Conservation (phyloP, 2,888 invertebrate species). For the Dryomyza anilis region DNA sequence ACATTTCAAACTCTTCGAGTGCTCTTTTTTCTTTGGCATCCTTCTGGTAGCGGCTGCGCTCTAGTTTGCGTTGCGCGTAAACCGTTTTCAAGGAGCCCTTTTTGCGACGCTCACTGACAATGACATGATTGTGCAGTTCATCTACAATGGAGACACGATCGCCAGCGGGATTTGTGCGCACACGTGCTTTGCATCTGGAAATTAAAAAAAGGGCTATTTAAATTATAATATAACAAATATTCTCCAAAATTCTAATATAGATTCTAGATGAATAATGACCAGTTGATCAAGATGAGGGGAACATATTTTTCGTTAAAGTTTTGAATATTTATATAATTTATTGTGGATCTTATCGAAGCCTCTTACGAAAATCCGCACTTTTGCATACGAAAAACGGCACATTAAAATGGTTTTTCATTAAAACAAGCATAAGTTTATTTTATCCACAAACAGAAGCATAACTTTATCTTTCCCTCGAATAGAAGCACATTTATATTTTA, state of each 20-base stretch:
- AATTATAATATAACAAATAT: neutral
- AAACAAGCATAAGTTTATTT: no score
- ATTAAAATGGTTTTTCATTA: no score
- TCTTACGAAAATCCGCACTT: no score
- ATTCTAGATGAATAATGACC: neutral
- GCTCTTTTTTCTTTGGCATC: neutral
- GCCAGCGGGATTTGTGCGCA: conserved; percentile 46
- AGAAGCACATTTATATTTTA: no score
- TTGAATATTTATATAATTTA: no score
- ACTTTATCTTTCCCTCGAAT: no score
- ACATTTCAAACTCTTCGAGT: conserved; percentile 4
- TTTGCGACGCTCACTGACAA: conserved; percentile 47
- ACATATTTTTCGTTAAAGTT: no score
- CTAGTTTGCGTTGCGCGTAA: conserved; percentile 44
- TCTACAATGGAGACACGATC: conserved; percentile 49
- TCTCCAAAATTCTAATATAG: no score
- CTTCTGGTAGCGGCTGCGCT: conserved; percentile 25
- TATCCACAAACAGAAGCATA: no score
- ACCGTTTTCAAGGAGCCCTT: conserved; percentile 50
- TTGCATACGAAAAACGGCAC: no score
- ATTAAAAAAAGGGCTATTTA: neutral
- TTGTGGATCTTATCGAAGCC: no score
- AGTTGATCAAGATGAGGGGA: no score
- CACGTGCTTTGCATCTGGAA: conserved; percentile 48
- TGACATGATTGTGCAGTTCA: conserved; percentile 48